A percentile compares a stretch with the other conserved stretches of the same genome.
Evolutionary conservation across 2,113 vertebrate species (phyloP).

Genomic region (Nanorana parkeri): DNA sequence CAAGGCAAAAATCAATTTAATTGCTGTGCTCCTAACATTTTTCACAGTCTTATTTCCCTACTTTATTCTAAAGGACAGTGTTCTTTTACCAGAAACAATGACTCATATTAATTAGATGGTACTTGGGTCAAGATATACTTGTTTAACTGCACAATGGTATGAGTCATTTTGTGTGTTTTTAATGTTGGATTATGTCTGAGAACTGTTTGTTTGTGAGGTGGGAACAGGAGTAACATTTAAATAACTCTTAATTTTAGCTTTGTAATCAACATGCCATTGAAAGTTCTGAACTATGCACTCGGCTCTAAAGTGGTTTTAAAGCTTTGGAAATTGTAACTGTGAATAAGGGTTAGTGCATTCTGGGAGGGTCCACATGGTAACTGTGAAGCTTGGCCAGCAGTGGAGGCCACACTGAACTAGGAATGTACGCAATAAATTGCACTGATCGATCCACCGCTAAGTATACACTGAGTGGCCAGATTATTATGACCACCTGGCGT

Average conservation of each 20-base stretch:
- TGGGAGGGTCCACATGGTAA: too few relatives aligned
- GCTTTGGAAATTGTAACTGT: too few relatives aligned
- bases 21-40: slow-evolving; percentile 64
- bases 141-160: slow-evolving; percentile 59
- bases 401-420: too few relatives aligned
- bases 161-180: slow-evolving; percentile 63
- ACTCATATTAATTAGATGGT: slow-evolving; percentile 68
- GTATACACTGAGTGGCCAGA: too few relatives aligned
- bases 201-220: slow-evolving; percentile 11
- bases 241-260: slow-evolving; percentile 1
- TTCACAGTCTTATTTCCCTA: slow-evolving; percentile 59
- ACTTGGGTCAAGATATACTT: slow-evolving; percentile 60
- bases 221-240: slow-evolving; percentile 26
- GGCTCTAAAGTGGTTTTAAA: neutral
- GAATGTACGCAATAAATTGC: too few relatives aligned
- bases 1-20: slow-evolving; percentile 71
- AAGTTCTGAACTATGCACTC: neutral
- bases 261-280: neutral
- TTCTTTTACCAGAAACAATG: slow-evolving; percentile 62
- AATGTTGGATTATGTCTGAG: slow-evolving; percentile 16
- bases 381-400: too few relatives aligned
- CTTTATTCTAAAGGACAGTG: slow-evolving; percentile 61
- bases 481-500: too few relatives aligned
- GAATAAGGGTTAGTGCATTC: too few relatives aligned
- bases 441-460: too few relatives aligned